Evolutionary conservation across 2,797 vertebrate genomes (phyloP).

Genomic region (Chromobotia macracanthus): DNA sequence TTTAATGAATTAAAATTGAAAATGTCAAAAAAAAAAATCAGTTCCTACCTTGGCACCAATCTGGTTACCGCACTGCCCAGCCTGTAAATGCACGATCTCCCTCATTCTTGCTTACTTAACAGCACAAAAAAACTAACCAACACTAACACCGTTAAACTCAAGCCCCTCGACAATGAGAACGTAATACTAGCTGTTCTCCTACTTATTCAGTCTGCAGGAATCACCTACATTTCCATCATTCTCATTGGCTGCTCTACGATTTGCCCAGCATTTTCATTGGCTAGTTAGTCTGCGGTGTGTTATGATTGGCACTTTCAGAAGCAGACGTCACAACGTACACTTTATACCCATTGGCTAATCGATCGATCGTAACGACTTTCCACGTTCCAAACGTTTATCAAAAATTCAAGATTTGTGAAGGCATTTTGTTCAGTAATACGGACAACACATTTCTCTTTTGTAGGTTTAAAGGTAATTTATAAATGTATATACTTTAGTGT

Average conservation of each 20-base stretch:
- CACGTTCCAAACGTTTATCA: neutral
- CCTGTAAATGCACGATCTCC: slow-evolving; percentile 83
- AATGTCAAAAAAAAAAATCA: neutral
- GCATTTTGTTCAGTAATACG: neutral
- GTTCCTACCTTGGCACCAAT: slow-evolving; percentile 66
- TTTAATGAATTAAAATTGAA: neutral
- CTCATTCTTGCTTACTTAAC: slow-evolving; percentile 67
- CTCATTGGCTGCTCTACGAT: slow-evolving; percentile 41
- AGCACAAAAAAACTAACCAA: neutral
- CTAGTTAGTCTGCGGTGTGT: neutral
- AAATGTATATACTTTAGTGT: neutral
- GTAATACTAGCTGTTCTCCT: neutral
- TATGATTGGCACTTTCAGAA: slow-evolving; percentile 13
- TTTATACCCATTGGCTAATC: slow-evolving; percentile 36
- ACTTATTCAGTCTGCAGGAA: slow-evolving; percentile 47
- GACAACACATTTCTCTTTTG: neutral
- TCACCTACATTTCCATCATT: slow-evolving; percentile 9
- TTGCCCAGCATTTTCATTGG: slow-evolving; percentile 28
- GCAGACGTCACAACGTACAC: neutral
- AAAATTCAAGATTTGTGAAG: neutral
- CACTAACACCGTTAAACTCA: neutral
- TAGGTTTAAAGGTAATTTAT: neutral
- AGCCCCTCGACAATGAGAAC: slow-evolving; percentile 32
- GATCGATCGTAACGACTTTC: slow-evolving; percentile 7
- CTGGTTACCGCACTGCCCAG: slow-evolving; percentile 79